These are phyloP conservation scores for Nomada goodeniana DNA, from an alignment of 2,888 invertebrate genomes.

Conservation along the genomic window DNA sequence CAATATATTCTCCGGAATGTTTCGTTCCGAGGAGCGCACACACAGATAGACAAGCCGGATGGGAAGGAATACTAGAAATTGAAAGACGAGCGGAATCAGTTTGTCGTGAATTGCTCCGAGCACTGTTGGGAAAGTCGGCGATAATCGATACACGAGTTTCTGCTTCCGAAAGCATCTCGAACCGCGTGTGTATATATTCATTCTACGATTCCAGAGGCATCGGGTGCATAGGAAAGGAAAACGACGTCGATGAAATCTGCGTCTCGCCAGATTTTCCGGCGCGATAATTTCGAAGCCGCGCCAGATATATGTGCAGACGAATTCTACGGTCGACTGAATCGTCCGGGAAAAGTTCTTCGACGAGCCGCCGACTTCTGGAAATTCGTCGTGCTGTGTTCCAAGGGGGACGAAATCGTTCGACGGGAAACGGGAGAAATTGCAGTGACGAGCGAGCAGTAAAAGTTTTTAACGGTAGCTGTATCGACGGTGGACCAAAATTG, in stretches of 20 bases:
- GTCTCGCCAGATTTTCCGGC: conserved; percentile 40
- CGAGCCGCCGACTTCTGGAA: background rate
- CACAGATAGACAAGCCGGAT: background rate
- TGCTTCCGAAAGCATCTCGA: background rate
- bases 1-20: background rate
- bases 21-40: background rate
- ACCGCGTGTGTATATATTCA: background rate
- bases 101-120: background rate
- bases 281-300: conserved; percentile 24
- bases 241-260: conserved; percentile 10
- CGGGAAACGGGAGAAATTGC: too few relatives aligned
- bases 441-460: background rate
- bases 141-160: conserved; percentile 19
- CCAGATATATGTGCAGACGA: conserved; percentile 15
- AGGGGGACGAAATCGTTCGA: too few relatives aligned
- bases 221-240: background rate
- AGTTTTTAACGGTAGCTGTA: background rate
- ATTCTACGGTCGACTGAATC: background rate
- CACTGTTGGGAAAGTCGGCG: conserved; percentile 3
- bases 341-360: conserved; percentile 2
- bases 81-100: conserved; percentile 14
- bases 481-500: too few relatives aligned
- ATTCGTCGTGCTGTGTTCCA: too few relatives aligned
- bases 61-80: background rate
- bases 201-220: conserved; percentile 28